phyloP scores from a whole-genome alignment of 2,797 vertebrate species.

The Anguilla obscura region DNA sequence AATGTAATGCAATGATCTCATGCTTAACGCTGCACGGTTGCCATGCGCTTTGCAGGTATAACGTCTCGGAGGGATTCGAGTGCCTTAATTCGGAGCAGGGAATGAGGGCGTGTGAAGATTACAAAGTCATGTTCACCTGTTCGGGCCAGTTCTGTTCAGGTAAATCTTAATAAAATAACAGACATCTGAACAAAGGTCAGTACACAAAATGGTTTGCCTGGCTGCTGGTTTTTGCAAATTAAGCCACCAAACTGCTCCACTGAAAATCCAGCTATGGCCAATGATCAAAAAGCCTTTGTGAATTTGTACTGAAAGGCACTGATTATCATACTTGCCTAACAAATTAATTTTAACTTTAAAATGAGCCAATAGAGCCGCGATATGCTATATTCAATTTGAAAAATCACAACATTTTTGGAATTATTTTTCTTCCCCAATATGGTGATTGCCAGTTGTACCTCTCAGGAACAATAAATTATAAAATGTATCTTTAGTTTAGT shows the following conservation, averaged over 20 bases:
- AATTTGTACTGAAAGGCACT: neutral
- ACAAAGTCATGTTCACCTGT: slow-evolving; percentile 58
- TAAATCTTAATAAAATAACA: slow-evolving; percentile 6
- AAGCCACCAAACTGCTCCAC: neutral
- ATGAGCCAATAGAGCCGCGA: neutral
- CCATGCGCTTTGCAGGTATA: slow-evolving; percentile 41
- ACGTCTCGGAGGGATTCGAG: slow-evolving; percentile 47
- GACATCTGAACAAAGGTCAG: no score
- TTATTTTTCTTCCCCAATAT: no score
- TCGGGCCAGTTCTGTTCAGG: slow-evolving; percentile 55
- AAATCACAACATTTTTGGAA: no score
- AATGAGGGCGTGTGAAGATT: slow-evolving; percentile 41
- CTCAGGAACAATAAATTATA: no score
- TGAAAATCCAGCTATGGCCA: neutral
- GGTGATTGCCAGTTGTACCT: no score
- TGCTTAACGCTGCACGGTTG: neutral
- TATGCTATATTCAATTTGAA: neutral
- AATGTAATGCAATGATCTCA: neutral
- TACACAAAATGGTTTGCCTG: neutral
- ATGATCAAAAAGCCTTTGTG: neutral
- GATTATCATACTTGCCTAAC: neutral
- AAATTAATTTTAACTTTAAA: neutral
- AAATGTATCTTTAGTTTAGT: no score
- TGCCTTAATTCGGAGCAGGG: slow-evolving; percentile 56
- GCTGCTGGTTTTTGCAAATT: neutral